Conservation (phyloP, 2,888 invertebrate species). For the Drosophila barbarae region DNA sequence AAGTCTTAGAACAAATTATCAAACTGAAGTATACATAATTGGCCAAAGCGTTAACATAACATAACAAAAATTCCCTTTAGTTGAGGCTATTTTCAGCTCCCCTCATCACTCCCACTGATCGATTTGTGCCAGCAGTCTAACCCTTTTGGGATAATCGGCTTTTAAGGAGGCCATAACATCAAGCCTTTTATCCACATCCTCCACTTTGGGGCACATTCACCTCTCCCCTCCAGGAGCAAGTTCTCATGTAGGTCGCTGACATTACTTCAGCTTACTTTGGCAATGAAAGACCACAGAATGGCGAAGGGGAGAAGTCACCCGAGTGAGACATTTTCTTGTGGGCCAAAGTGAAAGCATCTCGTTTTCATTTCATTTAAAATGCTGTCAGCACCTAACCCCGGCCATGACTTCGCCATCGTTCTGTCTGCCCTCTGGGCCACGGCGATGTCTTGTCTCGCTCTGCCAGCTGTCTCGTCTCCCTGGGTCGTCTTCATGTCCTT, state of each 20-base stretch:
- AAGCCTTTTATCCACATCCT: conserved; percentile 21
- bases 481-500: conserved; percentile 66
- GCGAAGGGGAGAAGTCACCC: conserved; percentile 28
- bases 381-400: conserved; percentile 69
- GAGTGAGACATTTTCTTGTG: conserved; percentile 37
- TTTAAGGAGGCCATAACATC: conserved; percentile 19
- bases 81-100: background rate
- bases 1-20: too few relatives aligned
- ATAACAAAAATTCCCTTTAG: too few relatives aligned
- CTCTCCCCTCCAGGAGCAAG: background rate
- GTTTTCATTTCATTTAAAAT: conserved; percentile 75
- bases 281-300: conserved; percentile 43
- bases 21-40: too few relatives aligned
- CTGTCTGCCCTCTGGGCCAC: background rate
- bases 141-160: conserved; percentile 19
- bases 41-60: too few relatives aligned
- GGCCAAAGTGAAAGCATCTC: conserved; percentile 66
- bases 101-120: conserved; percentile 11
- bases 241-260: conserved; percentile 60
- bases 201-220: conserved; percentile 1
- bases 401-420: conserved; percentile 36
- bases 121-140: conserved; percentile 4
- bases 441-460: conserved; percentile 11
- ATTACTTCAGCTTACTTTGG: conserved; percentile 72
- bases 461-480: background rate